Evolutionary conservation across 64 coral and sea anemone genomes (phyloP).

Genomic region (Stichodactyla helianthus): DNA sequence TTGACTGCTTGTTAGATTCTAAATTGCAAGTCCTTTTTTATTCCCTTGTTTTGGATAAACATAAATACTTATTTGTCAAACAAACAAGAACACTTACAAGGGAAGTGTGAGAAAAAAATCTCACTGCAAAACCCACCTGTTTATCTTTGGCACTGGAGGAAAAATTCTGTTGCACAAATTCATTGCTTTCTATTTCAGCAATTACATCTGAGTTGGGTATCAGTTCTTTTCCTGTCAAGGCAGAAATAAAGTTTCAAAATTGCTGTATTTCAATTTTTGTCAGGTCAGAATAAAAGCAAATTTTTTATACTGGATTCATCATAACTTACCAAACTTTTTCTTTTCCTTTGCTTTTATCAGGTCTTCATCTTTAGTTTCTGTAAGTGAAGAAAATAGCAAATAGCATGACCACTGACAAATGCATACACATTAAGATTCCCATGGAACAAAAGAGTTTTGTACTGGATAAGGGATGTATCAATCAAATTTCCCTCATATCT

Average conservation of each 20-base stretch:
- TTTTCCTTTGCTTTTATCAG: constrained; percentile 49
- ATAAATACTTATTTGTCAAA: not conserved
- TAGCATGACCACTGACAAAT: not conserved
- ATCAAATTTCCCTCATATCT: too few relatives aligned
- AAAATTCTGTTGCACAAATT: constrained; percentile 82
- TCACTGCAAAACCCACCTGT: constrained; percentile 4
- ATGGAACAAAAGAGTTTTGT: too few relatives aligned
- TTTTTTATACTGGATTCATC: too few relatives aligned
- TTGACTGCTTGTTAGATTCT: too few relatives aligned
- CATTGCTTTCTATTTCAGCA: constrained; percentile 75
- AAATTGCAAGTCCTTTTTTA: too few relatives aligned
- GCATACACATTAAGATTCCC: too few relatives aligned
- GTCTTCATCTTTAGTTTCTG: constrained; percentile 60
- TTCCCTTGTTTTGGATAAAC: too few relatives aligned
- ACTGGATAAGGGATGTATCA: too few relatives aligned
- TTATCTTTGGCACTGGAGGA: constrained; percentile 49
- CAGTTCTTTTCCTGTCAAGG: constrained; percentile 27
- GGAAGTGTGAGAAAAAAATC: not conserved
- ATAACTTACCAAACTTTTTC: constrained; percentile 18
- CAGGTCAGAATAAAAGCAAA: too few relatives aligned
- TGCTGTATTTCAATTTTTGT: too few relatives aligned
- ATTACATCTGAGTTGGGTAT: constrained; percentile 63
- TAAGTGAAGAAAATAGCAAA: not conserved
- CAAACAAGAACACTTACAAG: not conserved
- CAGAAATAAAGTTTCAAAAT: too few relatives aligned